Base-by-base conservation (phyloP, 2,888 invertebrate genomes). In the Campoplex nolae region DNA sequence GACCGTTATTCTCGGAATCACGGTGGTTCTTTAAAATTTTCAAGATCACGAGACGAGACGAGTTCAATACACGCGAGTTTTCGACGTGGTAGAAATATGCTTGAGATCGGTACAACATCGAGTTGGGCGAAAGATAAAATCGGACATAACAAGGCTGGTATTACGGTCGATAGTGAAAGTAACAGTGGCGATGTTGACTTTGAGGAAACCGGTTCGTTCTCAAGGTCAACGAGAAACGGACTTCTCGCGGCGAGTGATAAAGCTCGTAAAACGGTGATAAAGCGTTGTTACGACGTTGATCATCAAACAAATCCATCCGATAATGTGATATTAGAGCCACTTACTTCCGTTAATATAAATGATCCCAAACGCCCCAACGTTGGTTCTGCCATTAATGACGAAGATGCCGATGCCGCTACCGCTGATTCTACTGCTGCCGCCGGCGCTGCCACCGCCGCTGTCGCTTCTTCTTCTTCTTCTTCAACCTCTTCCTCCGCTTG, bases 251-350 rank as follows among this genome's bases (percentile, higher is more conserved):
- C 65, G 35, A 75, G 67, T 18, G 85, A 75, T 13, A 45, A 58
- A 54, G 62, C 51, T 28, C 76, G 35, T 38, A 76, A 65, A 23
- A 35, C 81, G 51, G 56, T 71, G 45, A 62, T 68, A 3, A 35
- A 79, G 75, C 83, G 78, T 76, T 79, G 71, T 35, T 73, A 54
- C 18, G 45, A 71, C 82, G 74, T 9, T 11, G 38, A 90, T 88
- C 54, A 89, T 54, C 73, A 67, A 83, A 89, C 92, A 88, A 94
- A 92, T 94, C 94, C 94, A 94, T 94, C 94, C 94, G 94, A 92
- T 89, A 94, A 94, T 94, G 94, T 94, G 94, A 94, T 94, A 94
- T 92, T 93, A 92, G 92, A 91, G 88, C 91, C 93, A 89, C 91
- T 91, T 90, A 93, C 90, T 92, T 91, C 89, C 89, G 90, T 84